Conservation (phyloP, 1,140 invertebrate genomes). For the Helicoverpa zea region DNA sequence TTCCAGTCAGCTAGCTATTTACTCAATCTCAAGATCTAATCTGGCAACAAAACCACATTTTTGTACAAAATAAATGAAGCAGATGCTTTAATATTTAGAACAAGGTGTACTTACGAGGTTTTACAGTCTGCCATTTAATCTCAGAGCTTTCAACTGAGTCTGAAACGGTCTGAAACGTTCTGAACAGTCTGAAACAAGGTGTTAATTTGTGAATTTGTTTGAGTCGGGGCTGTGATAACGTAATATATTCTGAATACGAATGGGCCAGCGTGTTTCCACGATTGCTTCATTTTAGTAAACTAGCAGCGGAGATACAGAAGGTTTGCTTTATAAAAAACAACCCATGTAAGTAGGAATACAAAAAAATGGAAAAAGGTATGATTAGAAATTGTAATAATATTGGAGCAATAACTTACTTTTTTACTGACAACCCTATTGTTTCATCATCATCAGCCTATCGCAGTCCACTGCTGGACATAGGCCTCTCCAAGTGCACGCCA, state of each 20-base stretch:
- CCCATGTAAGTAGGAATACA: too few species aligned
- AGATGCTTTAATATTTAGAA: neutral
- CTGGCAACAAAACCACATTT: neutral
- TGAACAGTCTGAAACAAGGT: neutral
- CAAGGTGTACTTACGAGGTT: neutral
- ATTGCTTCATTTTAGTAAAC: neutral
- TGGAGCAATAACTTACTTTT: too few species aligned
- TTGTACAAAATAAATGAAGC: neutral
- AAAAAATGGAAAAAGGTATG: too few species aligned
- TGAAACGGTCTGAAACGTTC: neutral
- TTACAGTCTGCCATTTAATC: slow-evolving; percentile 3
- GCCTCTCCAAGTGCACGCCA: too few species aligned
- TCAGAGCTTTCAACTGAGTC: neutral
- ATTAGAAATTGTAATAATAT: too few species aligned
- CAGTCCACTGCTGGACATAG: too few species aligned
- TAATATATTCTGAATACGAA: slow-evolving; percentile 37
- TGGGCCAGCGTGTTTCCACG: neutral
- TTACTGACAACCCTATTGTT: too few species aligned
- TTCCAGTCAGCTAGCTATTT: too few species aligned
- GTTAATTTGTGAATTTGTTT: slow-evolving; percentile 34
- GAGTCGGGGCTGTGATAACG: neutral
- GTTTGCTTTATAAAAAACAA: too few species aligned
- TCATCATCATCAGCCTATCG: too few species aligned
- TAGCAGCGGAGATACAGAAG: neutral
- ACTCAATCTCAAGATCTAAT: neutral